Evolutionary conservation across 2,888 invertebrate genomes (phyloP), one percentile per base, ranked within the genome.

Genomic region (Phengaris alcon): DNA sequence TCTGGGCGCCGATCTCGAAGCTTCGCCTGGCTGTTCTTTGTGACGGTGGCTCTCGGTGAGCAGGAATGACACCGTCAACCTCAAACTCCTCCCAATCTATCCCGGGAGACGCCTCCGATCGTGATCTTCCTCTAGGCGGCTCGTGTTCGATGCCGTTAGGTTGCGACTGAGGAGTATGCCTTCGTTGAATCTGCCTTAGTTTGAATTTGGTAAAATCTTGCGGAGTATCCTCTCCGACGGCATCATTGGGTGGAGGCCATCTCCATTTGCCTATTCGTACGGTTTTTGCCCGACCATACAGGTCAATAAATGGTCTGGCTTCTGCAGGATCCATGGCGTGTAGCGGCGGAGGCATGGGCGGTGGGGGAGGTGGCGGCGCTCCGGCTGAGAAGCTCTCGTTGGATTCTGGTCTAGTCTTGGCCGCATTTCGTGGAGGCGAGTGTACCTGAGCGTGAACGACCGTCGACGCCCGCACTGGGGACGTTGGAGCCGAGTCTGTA

Each of bases 211-310:
- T 96, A 83, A 98, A 98, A 80, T 96, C 96, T 83, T 97, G 97
- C 6, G 96, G 95, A 15, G 94, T 94, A 78, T 96, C 96, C 79
- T 95, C 95, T 12, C 93, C 94, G 48, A 95, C 95, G 0, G 96
- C 96, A 22, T 95, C 95, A 46, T 95, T 95, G 76, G 97, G 96
- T 12, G 98, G 98, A 8, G 99, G 99, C 99, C 99, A 99, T 78
- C 97, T 94, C 98, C 98, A 98, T 89, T 98, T 98, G 2, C 98
- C 99, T 75, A 99, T 98, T 52, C 98, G 94, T 0, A 99, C 98
- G 0, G 98, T 99, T 85, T 98, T 98, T 0, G 98, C 98, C 48
- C 98, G 93, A 0, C 98, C 98, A 82, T 98, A 98, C 0, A 98
- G 98, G 87, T 98, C 98, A 81, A 98, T 94, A 84, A 98, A 98